Evolutionary conservation across 1,140 invertebrate genomes (phyloP).

Genomic region (Rhagoletis pomonella): DNA sequence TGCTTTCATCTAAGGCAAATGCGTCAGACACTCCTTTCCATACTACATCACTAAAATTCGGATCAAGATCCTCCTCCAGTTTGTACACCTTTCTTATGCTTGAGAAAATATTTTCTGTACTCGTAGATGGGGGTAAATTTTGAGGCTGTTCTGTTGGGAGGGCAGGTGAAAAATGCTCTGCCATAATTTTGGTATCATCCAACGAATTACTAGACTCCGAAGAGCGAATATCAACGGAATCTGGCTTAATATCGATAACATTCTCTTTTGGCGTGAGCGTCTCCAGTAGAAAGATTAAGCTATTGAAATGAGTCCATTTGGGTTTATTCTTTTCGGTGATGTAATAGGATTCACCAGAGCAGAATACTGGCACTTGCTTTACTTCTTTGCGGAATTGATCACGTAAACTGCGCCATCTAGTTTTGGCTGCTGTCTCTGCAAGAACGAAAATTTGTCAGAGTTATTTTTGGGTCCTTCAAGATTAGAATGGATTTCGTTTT

Average conservation of each 20-base stretch:
- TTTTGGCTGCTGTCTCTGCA: not conserved
- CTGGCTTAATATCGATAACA: not conserved
- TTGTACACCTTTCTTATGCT: not conserved
- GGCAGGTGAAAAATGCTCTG: not conserved
- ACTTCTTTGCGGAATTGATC: not conserved
- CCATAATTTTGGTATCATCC: not conserved
- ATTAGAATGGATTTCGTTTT: too few relatives aligned
- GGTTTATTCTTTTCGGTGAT: not conserved
- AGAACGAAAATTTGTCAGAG: not conserved
- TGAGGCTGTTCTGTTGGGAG: not conserved
- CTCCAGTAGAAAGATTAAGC: not conserved
- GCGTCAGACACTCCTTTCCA: not conserved
- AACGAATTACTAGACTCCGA: not conserved
- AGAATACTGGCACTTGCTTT: constrained; percentile 19
- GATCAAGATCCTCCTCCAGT: not conserved
- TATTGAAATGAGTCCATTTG: constrained; percentile 9
- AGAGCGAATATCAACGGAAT: constrained; percentile 15
- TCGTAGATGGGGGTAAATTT: not conserved
- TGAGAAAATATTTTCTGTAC: not conserved
- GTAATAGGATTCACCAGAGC: not conserved
- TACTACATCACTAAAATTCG: not conserved
- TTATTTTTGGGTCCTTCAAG: too few relatives aligned
- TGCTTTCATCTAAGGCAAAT: not conserved
- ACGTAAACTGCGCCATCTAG: constrained; percentile 2
- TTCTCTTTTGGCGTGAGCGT: not conserved